Conservation (phyloP, 2,888 invertebrate species). For the Patella pellucida region DNA sequence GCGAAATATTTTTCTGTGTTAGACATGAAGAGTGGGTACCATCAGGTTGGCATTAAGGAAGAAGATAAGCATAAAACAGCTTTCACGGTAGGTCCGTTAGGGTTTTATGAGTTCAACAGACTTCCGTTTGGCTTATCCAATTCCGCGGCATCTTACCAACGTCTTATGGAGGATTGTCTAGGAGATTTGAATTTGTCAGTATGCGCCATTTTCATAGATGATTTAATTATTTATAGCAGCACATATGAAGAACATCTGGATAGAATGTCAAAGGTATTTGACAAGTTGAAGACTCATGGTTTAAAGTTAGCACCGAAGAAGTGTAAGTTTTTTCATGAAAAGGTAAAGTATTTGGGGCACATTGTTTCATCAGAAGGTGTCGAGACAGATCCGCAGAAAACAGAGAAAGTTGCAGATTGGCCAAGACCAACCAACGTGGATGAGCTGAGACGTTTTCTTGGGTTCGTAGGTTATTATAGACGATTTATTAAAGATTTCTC, state of each 20-base stretch:
- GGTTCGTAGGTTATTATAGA: constrained; percentile 24
- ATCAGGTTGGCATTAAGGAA: too few relatives aligned
- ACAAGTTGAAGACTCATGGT: neutral
- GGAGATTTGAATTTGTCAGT: too few relatives aligned
- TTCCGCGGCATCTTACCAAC: neutral
- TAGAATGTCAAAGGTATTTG: constrained; percentile 18
- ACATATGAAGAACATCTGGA: constrained; percentile 22
- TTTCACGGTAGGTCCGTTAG: constrained; percentile 30
- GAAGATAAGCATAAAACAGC: constrained; percentile 29
- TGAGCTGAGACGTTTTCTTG: constrained; percentile 12
- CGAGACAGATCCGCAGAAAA: constrained; percentile 28
- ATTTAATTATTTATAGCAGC: neutral
- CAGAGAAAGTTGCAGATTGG: constrained; percentile 21
- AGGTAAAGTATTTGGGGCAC: constrained; percentile 26
- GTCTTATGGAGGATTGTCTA: constrained; percentile 12
- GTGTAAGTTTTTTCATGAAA: neutral
- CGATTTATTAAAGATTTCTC: constrained; percentile 26
- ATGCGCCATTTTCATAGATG: too few relatives aligned
- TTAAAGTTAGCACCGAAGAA: constrained; percentile 16
- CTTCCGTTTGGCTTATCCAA: constrained; percentile 33
- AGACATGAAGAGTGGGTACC: too few relatives aligned
- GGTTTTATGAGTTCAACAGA: constrained; percentile 4
- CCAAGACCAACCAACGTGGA: constrained; percentile 25
- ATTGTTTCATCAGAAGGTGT: constrained; percentile 24
- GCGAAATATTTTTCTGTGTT: too few relatives aligned